Conservation (phyloP, 2,888 invertebrate species). For the Galeruca laticollis region DNA sequence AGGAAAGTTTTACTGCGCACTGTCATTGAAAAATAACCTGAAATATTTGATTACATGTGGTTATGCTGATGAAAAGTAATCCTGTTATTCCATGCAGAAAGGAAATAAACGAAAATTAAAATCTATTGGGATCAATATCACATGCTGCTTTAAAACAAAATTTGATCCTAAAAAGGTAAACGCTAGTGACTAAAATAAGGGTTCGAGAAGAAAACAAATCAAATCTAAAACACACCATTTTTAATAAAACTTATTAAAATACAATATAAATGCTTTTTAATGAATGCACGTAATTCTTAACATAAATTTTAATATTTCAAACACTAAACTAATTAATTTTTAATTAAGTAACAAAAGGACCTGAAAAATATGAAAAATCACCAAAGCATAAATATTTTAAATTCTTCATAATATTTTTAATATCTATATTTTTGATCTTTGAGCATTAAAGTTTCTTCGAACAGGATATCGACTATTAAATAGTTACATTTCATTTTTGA, state of each 20-base stretch:
- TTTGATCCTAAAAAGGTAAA: too few relatives aligned
- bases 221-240: constrained; percentile 75
- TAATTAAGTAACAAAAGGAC: constrained; percentile 47
- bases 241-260: constrained; percentile 80
- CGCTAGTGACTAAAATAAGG: not conserved
- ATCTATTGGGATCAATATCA: too few relatives aligned
- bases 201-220: constrained; percentile 40
- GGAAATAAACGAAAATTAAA: too few relatives aligned
- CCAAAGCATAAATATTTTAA: constrained; percentile 40
- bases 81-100: too few relatives aligned
- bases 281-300: constrained; percentile 51
- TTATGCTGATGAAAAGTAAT: too few relatives aligned
- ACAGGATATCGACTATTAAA: constrained; percentile 32
- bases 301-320: constrained; percentile 48
- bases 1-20: too few relatives aligned
- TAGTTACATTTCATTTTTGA: constrained; percentile 25
- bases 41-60: too few relatives aligned
- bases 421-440: constrained; percentile 45
- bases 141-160: too few relatives aligned
- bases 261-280: constrained; percentile 73
- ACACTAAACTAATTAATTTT: constrained; percentile 48
- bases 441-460: constrained; percentile 44
- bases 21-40: too few relatives aligned
- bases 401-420: constrained; percentile 33
- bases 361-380: constrained; percentile 38